Evolutionary conservation across 92 coral and sea anemone genomes (phyloP), one percentile per base, ranked within the genome.

Genomic region (Epizoanthus illoricatus): DNA sequence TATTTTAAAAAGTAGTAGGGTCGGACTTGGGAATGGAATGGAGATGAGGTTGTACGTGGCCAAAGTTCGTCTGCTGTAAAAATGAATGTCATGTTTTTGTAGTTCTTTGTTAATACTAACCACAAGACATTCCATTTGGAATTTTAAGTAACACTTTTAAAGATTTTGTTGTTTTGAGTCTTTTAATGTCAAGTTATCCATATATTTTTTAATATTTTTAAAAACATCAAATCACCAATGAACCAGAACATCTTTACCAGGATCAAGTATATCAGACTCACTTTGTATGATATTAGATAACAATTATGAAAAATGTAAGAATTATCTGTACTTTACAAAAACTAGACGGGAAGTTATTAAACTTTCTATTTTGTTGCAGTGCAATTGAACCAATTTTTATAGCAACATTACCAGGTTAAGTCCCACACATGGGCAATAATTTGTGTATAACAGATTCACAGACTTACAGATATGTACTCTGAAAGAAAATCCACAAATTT

Each of bases 261-360:
- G 71, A 66, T 65, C 70, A 13, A 21, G n/a, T n/a, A 10, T 66
- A 21, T 66, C 45, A 66, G 20, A 45, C 10, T 6, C 8, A 45
- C 7, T 15, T 66, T 4, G 0, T 16, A 18, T 66, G 13, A 33
- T 12, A 28, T 24, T 18, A 21, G 13, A 64, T 52, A 52, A 49
- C 55, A 49, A 11, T 49, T 52, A 9, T 52, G 3, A 52, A 5
- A 0, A 52, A 52, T 52, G 2, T 52, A 12, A 52, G 12, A 0
- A 23, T 24, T 54, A 57, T 57, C 80, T 74, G 80, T 74, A 15
- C 65, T 28, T 74, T 56, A 13, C 42, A 11, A 17, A 58, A 57
- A 28, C 11, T 13, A 21, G 9, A 16, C 4, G 13, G 23, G 33
- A 74, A 54, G 12, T 56, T 21, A 23, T 24, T 55, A 11, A 57